Conservation (phyloP, 2,797 vertebrate genomes). For the Pangasius larnaudii region DNA sequence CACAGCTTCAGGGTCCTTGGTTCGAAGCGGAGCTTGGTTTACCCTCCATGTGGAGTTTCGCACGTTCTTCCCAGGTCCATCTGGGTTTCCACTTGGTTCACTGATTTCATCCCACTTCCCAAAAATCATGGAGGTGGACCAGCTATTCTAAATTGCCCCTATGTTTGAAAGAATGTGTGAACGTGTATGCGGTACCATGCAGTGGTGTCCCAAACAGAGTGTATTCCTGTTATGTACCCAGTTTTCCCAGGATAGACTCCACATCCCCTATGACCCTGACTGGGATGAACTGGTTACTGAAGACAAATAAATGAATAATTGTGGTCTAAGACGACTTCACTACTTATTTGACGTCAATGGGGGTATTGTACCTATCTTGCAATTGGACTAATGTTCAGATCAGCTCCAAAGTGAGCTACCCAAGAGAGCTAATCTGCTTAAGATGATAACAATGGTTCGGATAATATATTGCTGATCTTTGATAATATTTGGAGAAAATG, state of each 20-base stretch:
- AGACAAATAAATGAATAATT: neutral
- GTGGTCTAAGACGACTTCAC: neutral
- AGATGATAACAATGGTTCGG: neutral
- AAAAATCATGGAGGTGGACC: neutral
- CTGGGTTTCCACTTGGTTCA: neutral
- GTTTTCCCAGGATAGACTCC: neutral
- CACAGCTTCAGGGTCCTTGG: neutral
- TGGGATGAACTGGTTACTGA: neutral
- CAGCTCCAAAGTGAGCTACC: neutral
- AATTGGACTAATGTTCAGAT: neutral
- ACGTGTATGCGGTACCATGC: too few species aligned
- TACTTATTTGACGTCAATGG: neutral
- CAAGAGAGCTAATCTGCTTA: neutral
- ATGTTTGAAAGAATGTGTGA: neutral
- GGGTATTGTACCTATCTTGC: neutral
- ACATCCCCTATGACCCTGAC: neutral
- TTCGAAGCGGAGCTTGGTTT: neutral
- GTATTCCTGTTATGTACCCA: neutral
- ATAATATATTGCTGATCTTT: constrained; percentile 9
- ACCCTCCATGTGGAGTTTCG: neutral
- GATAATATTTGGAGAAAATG: neutral
- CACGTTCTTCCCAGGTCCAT: neutral
- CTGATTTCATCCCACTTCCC: neutral
- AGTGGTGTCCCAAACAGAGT: neutral
- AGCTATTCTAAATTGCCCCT: too few species aligned